Percentiles rank a stretch among this genome's conserved stretches.
These are phyloP conservation scores for Cataglyphis cursor DNA, from an alignment of 2,888 invertebrate genomes.

Conservation along the genomic window DNA sequence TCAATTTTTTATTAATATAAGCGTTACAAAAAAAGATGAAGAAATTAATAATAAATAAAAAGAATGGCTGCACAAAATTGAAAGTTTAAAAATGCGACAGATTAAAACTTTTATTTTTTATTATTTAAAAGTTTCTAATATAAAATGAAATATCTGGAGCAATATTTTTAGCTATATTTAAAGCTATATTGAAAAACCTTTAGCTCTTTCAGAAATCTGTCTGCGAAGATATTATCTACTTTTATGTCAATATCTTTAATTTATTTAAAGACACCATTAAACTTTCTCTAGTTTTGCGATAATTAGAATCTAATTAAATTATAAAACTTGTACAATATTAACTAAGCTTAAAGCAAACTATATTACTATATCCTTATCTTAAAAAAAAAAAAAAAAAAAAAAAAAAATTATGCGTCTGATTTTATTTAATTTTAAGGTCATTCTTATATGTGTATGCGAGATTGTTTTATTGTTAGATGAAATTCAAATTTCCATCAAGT, in stretches of 20 bases:
- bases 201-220: background rate
- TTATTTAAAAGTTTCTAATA: background rate
- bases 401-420: background rate
- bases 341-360: background rate
- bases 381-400: background rate
- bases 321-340: background rate
- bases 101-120: background rate
- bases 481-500: background rate
- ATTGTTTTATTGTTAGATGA: background rate
- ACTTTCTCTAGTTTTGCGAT: background rate
- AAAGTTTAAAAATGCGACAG: background rate
- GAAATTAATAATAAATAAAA: slow-evolving; percentile 26
- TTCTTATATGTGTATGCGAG: background rate
- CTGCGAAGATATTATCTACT: background rate
- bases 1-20: background rate
- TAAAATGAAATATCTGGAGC: background rate
- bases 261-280: background rate
- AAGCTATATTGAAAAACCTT: background rate
- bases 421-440: slow-evolving; percentile 1
- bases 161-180: background rate
- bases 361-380: background rate
- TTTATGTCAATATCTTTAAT: background rate
- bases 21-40: background rate
- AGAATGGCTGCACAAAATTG: background rate
- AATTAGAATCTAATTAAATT: background rate